Percentiles rank a stretch among this genome's conserved stretches.
phyloP scores from a whole-genome alignment of 2,797 vertebrate genomes.

The Paguma larvata region DNA sequence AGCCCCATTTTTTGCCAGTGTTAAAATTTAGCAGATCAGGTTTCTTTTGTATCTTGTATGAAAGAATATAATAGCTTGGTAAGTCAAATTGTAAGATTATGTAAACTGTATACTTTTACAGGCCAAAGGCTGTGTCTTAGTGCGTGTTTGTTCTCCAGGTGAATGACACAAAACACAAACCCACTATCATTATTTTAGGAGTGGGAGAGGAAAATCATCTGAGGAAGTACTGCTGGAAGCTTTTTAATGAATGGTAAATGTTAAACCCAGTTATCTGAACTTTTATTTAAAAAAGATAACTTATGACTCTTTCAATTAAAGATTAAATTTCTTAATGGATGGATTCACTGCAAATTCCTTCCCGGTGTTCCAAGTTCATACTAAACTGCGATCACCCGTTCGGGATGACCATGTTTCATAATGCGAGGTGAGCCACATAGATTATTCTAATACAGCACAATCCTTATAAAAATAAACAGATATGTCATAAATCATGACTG shows the following conservation, averaged over 20 bases:
- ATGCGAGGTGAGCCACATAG: neutral
- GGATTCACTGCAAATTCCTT: neutral
- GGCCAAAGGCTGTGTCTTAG: neutral
- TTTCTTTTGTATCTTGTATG: neutral
- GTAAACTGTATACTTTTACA: neutral
- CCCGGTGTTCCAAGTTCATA: neutral
- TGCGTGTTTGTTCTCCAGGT: neutral
- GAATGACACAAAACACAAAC: slow-evolving; percentile 15
- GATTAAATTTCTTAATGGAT: neutral
- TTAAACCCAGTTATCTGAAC: neutral
- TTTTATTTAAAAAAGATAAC: neutral
- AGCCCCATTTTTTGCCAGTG: neutral
- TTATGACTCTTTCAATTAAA: slow-evolving; percentile 39
- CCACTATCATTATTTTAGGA: neutral
- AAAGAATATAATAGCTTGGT: slow-evolving; percentile 27
- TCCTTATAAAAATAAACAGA: neutral
- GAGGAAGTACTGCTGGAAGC: neutral
- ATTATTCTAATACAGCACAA: neutral
- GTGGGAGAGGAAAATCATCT: neutral
- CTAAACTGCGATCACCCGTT: neutral
- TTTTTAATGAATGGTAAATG: neutral
- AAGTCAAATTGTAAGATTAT: slow-evolving; percentile 8
- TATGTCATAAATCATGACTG: neutral
- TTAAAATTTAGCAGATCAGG: slow-evolving; percentile 22
- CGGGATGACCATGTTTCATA: neutral